Evolutionary conservation across 2,113 vertebrate species (phyloP).

Genomic region (Alligator sinensis): DNA sequence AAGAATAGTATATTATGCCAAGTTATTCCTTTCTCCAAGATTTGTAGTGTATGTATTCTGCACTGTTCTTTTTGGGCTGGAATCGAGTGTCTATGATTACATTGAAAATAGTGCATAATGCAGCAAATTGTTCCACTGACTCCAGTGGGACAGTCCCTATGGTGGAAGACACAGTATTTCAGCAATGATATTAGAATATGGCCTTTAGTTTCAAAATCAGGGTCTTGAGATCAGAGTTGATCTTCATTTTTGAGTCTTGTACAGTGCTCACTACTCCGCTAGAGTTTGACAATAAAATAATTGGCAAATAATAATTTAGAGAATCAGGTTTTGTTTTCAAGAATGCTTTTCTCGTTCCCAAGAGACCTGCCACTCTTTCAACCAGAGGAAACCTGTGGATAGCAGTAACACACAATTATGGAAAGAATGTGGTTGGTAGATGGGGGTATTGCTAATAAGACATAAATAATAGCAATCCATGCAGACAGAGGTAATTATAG

Average conservation of each 20-base stretch:
- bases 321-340: slow-evolving; percentile 7
- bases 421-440: slow-evolving; percentile 14
- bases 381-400: background rate
- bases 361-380: background rate
- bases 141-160: fast-evolving
- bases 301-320: background rate
- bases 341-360: background rate
- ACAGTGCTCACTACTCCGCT: fast-evolving
- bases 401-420: background rate
- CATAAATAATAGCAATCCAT: slow-evolving; percentile 31
- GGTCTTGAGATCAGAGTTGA: background rate
- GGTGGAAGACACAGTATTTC: background rate
- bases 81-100: background rate
- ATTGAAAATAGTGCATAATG: background rate
- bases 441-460: background rate
- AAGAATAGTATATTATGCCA: background rate
- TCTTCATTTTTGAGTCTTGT: background rate
- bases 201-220: background rate
- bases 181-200: background rate
- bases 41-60: too few relatives aligned
- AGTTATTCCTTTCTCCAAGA: background rate
- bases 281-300: background rate
- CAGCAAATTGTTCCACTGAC: background rate
- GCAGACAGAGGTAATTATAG: slow-evolving; percentile 27
- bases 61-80: background rate